Base-by-base conservation (phyloP, 2,113 vertebrate genomes). In the Callipepla squamata region DNA sequence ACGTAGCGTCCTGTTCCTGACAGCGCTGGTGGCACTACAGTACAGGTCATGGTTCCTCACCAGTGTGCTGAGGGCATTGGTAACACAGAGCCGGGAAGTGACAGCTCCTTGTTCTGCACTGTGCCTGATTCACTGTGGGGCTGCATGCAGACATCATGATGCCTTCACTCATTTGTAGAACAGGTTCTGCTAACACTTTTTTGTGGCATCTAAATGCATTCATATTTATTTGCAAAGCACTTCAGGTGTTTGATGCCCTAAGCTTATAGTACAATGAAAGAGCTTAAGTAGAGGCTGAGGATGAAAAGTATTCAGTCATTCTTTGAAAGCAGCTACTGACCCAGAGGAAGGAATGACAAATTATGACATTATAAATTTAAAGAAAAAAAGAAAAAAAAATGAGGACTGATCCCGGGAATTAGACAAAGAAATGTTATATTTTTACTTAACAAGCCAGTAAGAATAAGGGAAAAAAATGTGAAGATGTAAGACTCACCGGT, bases 1-100 rank as follows among this genome's bases (percentile, higher is more conserved):
- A 8, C 19, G 2, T 7, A 0, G 50, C 34, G 65, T 51, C 73
- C 80, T 5, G 66, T 48, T 38, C 16, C 85, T 89, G 62, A 6
- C 14, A 5, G 76, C 32, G n/a, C 44, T 53, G n/a, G 78, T 62
- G 70, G 61, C 72, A 38, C 90, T 83, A 82, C 90, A 73, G 38
- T 45, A 85, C 93, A 62, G 90, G 40, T 79, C 14, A 13, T 28
- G 26, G 30, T 85, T 84, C 74, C 77, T 90, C 44, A 13, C 66
- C 51, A 7, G 66, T 69, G 84, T 80, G n/a, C 67, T 19, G 74
- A 59, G 13, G 77, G 45, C 77, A 16, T 4, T 63, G 65, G 38
- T 72, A 44, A 11, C 28, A 30, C 28, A 16, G 36, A 51, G 32
- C 58, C 81, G 58, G 79, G 22, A 48, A 76, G 65, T 22, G 53